A percentile compares a stretch with the other conserved stretches of the same genome.
phyloP scores from a whole-genome alignment of 2,888 invertebrate species.

The Brachyptera risi region DNA sequence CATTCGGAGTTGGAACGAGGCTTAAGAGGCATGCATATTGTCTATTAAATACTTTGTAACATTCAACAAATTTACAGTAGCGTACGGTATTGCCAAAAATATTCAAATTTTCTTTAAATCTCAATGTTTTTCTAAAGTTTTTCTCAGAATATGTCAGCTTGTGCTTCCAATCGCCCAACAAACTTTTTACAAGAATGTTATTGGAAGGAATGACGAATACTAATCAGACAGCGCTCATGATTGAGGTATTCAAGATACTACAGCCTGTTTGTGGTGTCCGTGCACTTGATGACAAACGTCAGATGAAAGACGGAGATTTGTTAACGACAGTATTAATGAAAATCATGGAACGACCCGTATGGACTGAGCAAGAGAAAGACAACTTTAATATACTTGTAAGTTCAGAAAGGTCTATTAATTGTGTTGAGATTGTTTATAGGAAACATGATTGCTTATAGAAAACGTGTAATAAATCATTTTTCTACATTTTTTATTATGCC shows the following conservation, averaged over 20 bases:
- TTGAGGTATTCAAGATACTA: not conserved
- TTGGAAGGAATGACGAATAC: not conserved
- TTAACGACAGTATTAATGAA: not conserved
- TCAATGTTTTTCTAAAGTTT: too few species aligned
- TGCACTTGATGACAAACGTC: not conserved
- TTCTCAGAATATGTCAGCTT: not conserved
- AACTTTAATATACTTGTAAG: constrained; percentile 6
- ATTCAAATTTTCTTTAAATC: too few species aligned
- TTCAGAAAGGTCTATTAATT: not conserved
- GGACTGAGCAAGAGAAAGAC: not conserved
- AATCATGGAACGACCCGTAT: not conserved
- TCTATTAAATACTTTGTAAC: too few species aligned
- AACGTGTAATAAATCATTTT: not conserved
- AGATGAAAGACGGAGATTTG: not conserved
- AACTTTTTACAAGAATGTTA: not conserved
- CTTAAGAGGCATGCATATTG: too few species aligned
- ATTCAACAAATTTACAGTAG: too few species aligned
- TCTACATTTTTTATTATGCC: not conserved
- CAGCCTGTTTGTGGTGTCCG: not conserved
- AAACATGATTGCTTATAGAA: too few species aligned
- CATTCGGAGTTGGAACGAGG: too few species aligned
- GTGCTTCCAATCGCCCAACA: not conserved
- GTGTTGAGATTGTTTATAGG: not conserved
- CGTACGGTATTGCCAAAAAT: too few species aligned
- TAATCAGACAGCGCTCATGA: not conserved